phyloP scores from a whole-genome alignment of 2,797 vertebrate genomes.

The Nyctalus aviator region DNA sequence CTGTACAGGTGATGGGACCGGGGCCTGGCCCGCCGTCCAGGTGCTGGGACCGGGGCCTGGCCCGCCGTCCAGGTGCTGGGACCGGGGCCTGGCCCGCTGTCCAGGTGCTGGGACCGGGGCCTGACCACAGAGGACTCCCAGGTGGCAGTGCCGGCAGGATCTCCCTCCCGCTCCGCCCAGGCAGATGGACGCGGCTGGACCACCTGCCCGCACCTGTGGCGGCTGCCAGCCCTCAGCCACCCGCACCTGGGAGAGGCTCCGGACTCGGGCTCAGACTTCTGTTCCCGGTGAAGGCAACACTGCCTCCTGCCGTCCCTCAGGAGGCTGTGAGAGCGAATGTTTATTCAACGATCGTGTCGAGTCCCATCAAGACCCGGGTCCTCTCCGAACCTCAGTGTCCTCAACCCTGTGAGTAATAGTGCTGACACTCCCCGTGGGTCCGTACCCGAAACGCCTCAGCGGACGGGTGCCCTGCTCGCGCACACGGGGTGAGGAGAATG shows the following conservation, averaged over 20 bases:
- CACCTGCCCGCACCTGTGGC: not conserved
- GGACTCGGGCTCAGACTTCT: not conserved
- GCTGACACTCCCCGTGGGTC: not conserved
- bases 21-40: not conserved
- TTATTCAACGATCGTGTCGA: not conserved
- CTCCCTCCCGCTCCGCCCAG: not conserved
- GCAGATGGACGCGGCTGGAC: not conserved
- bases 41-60: not conserved
- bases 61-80: too few relatives aligned
- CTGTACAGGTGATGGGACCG: too few relatives aligned
- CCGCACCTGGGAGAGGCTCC: not conserved
- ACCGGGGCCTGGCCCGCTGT: too few relatives aligned
- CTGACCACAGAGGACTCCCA: not conserved
- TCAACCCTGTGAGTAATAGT: not conserved
- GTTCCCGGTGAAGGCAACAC: not conserved
- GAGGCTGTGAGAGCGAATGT: not conserved
- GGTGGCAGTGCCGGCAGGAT: not conserved
- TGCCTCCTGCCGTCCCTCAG: not conserved
- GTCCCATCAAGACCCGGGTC: not conserved
- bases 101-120: too few relatives aligned
- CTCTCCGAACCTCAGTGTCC: not conserved
- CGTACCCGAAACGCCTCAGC: not conserved
- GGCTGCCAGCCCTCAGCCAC: not conserved
- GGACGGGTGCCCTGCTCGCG: not conserved
- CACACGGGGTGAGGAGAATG: not conserved